These are phyloP conservation scores for Balanococcus diminutus DNA, from an alignment of 2,888 invertebrate species.

Conservation along the genomic window DNA sequence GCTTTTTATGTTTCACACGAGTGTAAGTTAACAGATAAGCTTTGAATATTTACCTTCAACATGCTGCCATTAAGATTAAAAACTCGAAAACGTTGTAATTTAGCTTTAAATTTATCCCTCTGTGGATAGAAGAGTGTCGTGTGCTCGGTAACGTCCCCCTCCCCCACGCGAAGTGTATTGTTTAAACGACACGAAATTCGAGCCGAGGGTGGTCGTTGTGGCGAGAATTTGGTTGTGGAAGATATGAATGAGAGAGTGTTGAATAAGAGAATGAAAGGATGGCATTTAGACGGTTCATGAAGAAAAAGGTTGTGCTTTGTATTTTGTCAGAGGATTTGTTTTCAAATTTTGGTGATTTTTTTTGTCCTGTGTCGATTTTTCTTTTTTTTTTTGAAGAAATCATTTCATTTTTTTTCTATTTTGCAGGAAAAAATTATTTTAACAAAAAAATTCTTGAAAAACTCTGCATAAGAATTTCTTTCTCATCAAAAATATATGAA, in stretches of 20 bases:
- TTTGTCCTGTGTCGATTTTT: background rate
- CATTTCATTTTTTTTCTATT: no score
- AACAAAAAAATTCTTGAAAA: no score
- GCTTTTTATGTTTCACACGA: slow-evolving; percentile 35
- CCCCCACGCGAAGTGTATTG: background rate
- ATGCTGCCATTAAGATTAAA: slow-evolving; percentile 37
- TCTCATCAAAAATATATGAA: no score
- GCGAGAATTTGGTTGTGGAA: background rate
- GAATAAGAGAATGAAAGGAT: background rate
- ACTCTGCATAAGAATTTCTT: no score
- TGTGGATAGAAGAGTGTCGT: background rate
- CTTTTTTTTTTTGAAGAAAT: no score
- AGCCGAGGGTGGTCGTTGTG: background rate
- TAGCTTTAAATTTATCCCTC: background rate
- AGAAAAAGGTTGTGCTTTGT: background rate
- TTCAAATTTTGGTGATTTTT: background rate
- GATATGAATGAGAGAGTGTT: background rate
- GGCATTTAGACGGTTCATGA: background rate
- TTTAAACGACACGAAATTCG: background rate
- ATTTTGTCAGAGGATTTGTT: background rate
- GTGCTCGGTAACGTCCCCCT: background rate
- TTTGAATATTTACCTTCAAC: slow-evolving; percentile 27
- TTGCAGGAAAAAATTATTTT: no score
- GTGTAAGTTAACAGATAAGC: slow-evolving; percentile 41
- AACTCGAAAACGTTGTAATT: slow-evolving; percentile 38